Percentiles rank a stretch among this genome's conserved stretches.
phyloP scores from a whole-genome alignment of 2,113 vertebrate species.

The Aramus guarauna region DNA sequence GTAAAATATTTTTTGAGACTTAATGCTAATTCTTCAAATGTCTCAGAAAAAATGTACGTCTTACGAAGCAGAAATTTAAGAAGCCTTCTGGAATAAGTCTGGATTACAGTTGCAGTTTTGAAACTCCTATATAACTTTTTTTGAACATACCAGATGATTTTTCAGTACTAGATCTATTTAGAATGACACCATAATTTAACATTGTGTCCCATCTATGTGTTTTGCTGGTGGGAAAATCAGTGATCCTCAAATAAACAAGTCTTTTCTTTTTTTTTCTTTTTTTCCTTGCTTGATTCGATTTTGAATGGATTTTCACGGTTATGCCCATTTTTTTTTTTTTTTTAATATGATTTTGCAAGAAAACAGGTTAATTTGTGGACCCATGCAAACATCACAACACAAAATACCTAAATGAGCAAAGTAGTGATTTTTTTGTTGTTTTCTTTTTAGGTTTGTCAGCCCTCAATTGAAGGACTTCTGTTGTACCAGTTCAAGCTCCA shows the following conservation, averaged over 20 bases:
- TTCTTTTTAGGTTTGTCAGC: not conserved
- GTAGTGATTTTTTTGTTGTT: not conserved
- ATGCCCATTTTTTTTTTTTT: not conserved
- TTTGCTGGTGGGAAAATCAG: not conserved
- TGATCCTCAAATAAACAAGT: not conserved
- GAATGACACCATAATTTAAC: not conserved
- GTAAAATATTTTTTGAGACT: not conserved
- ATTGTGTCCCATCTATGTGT: not conserved
- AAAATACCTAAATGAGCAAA: not conserved
- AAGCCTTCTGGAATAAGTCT: not conserved
- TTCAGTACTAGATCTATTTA: not conserved
- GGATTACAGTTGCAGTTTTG: not conserved
- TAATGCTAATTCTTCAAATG: not conserved
- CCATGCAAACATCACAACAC: not conserved
- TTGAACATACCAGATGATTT: not conserved
- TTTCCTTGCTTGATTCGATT: not conserved
- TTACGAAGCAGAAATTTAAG: not conserved
- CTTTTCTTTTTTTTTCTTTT: no score
- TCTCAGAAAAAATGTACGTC: not conserved
- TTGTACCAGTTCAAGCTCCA: not conserved
- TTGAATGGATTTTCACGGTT: not conserved
- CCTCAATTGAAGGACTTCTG: not conserved
- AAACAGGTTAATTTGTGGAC: not conserved
- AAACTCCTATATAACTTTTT: not conserved
- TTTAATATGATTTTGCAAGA: not conserved